Evolutionary conservation across 2,888 invertebrate species (phyloP).

Genomic region (Leistus spinibarbis): DNA sequence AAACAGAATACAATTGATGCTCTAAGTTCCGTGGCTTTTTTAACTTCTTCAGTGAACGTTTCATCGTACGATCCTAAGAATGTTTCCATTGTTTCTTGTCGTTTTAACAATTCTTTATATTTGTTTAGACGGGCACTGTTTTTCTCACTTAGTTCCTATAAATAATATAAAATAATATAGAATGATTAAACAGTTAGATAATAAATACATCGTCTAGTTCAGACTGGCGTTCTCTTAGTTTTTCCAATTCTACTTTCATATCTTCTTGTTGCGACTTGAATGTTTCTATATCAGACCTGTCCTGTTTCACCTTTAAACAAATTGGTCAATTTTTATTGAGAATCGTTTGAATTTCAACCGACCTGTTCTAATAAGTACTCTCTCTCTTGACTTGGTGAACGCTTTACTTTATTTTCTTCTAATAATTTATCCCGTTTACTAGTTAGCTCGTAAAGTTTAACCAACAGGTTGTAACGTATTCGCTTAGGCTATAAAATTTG

Average conservation of each 20-base stretch:
- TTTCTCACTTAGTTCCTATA: conserved; percentile 32
- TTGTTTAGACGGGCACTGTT: conserved; percentile 32
- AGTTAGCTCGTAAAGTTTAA: conserved; percentile 43
- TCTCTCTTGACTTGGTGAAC: conserved; percentile 47
- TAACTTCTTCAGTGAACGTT: conserved; percentile 12
- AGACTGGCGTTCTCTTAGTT: conserved; percentile 16
- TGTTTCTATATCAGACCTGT: conserved; percentile 47
- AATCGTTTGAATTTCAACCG: conserved; percentile 6
- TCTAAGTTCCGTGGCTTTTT: conserved; percentile 14
- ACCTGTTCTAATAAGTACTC: conserved; percentile 47
- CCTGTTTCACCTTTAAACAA: conserved; percentile 46
- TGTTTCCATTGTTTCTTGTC: conserved; percentile 35
- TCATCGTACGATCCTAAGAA: conserved; percentile 20
- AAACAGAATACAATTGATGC: conserved; percentile 40
- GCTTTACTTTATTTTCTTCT: conserved; percentile 45
- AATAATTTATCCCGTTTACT: conserved; percentile 44
- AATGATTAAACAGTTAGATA: not conserved
- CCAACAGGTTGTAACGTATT: conserved; percentile 43
- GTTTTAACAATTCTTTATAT: conserved; percentile 29
- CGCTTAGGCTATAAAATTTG: conserved; percentile 42
- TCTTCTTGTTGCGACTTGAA: conserved; percentile 38
- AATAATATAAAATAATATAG: not conserved
- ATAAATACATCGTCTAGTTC: conserved; percentile 34
- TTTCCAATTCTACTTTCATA: conserved; percentile 21
- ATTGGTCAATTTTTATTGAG: not conserved